phyloP scores from a whole-genome alignment of 1,140 invertebrate species.

The Drosophila rufa region DNA sequence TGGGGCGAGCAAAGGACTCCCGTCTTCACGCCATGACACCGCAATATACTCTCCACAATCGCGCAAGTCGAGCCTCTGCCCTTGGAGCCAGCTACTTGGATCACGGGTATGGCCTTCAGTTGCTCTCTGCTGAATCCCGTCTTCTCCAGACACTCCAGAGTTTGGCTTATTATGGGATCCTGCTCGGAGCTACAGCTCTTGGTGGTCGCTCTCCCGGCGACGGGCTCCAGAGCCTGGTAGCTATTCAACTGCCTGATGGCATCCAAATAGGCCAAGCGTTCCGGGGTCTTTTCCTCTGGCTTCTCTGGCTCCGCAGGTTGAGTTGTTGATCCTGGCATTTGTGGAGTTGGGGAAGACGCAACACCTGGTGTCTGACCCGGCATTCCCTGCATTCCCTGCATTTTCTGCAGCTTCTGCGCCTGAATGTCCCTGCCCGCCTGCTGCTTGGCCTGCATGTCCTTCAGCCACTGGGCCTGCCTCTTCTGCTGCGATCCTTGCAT shows the following conservation, averaged over 20 bases:
- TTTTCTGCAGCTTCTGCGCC: constrained; percentile 55
- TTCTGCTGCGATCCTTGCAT: constrained; percentile 66
- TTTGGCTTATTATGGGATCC: constrained; percentile 58
- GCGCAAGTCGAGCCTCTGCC: constrained; percentile 94
- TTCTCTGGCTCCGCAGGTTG: background rate
- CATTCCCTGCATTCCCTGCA: background rate
- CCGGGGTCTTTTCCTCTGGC: constrained; percentile 38
- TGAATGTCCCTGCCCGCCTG: constrained; percentile 58
- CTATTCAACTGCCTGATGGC: constrained; percentile 46
- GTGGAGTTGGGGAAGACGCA: background rate
- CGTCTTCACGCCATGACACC: constrained; percentile 93
- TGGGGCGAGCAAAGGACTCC: constrained; percentile 99
- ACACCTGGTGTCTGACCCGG: background rate
- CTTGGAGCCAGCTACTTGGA: constrained; percentile 70
- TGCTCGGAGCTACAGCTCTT: constrained; percentile 2
- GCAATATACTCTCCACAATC: constrained; percentile 95
- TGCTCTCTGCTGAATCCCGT: constrained; percentile 36
- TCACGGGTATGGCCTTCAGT: constrained; percentile 52
- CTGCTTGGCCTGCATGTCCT: constrained; percentile 66
- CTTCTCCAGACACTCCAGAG: constrained; percentile 48
- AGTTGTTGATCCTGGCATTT: background rate
- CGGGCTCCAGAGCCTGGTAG: constrained; percentile 50
- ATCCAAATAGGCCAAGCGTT: constrained; percentile 60
- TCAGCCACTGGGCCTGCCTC: constrained; percentile 61
- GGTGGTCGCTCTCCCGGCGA: constrained; percentile 15